Evolutionary conservation across 2,113 vertebrate species (phyloP).

Genomic region (Mesembrinibis cayennensis): DNA sequence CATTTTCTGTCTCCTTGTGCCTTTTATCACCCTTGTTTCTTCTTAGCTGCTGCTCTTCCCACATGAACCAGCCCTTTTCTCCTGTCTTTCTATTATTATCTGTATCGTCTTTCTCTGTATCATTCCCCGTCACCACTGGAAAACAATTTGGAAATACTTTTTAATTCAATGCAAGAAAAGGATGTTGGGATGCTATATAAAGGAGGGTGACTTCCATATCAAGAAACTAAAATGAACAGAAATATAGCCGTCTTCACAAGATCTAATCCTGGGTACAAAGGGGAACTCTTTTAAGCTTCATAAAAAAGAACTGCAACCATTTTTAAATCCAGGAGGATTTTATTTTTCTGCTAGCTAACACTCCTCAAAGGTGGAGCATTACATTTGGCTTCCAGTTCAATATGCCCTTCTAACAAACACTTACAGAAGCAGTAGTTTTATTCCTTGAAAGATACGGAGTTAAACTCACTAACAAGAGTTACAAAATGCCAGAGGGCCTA

Average conservation of each 20-base stretch:
- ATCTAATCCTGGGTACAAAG: background rate
- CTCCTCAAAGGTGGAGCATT: background rate
- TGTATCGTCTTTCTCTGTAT: background rate
- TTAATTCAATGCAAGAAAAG: background rate
- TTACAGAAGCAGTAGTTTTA: background rate
- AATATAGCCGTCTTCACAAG: background rate
- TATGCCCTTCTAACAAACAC: background rate
- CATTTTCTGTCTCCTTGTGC: background rate
- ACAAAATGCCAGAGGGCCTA: background rate
- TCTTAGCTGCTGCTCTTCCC: background rate
- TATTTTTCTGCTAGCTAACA: background rate
- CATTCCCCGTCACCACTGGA: background rate
- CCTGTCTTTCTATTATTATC: background rate
- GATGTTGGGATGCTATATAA: background rate
- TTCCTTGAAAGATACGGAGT: background rate
- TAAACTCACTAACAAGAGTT: background rate
- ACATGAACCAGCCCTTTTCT: background rate
- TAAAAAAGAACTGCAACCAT: background rate
- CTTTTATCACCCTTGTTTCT: background rate
- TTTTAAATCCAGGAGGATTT: slow-evolving; percentile 18
- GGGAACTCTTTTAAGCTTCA: background rate
- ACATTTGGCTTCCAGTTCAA: background rate
- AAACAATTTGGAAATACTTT: background rate
- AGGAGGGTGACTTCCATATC: background rate
- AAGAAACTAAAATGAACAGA: background rate